Evolutionary conservation across 2,113 vertebrate species (phyloP).

Genomic region (Ailuropoda melanoleuca): DNA sequence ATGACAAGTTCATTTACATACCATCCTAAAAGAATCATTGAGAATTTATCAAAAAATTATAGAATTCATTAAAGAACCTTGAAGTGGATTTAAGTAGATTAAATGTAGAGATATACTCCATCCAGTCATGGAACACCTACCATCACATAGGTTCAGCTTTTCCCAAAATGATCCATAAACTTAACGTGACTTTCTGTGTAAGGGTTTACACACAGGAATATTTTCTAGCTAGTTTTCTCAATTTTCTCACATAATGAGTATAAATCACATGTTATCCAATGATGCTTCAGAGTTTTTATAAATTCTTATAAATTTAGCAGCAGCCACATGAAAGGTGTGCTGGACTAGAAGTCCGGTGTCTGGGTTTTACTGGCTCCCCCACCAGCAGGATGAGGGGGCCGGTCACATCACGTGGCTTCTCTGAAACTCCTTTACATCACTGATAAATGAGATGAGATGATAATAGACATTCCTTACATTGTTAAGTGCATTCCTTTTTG

Average conservation of each 20-base stretch:
- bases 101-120: not conserved
- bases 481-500: not conserved
- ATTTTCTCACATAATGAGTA: not conserved
- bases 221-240: not conserved
- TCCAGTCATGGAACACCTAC: not conserved
- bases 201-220: not conserved
- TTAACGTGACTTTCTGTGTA: not conserved
- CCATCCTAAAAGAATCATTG: not conserved
- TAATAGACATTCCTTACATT: not conserved
- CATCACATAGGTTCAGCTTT: not conserved
- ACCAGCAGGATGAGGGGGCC: not conserved
- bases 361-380: not conserved
- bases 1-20: not conserved
- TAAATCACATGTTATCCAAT: accelerated
- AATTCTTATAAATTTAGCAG: not conserved
- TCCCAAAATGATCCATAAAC: not conserved
- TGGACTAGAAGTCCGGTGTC: too few relatives aligned
- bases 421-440: not conserved
- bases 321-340: accelerated
- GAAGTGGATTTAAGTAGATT: not conserved
- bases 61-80: not conserved
- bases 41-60: not conserved
- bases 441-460: not conserved
- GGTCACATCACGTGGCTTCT: not conserved
- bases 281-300: not conserved